Evolutionary conservation across 2,797 vertebrate genomes (phyloP).

Genomic region (Schizothorax lantsangensis): DNA sequence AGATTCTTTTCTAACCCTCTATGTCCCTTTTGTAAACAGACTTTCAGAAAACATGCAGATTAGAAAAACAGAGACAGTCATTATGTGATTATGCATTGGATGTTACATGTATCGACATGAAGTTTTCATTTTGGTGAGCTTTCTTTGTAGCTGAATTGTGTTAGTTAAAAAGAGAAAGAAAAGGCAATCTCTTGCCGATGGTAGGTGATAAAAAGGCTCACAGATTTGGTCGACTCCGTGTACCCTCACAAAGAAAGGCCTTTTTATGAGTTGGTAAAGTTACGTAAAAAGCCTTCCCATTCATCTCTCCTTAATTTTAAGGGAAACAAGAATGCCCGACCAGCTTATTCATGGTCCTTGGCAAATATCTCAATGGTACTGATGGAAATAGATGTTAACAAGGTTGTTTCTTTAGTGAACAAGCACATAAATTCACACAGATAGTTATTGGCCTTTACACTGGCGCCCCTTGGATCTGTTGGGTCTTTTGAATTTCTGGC

Average conservation of each 20-base stretch:
- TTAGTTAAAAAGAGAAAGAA: background rate
- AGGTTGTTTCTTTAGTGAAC: constrained; percentile 39
- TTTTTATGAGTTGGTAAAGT: constrained; percentile 3
- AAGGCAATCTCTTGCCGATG: background rate
- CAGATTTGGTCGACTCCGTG: background rate
- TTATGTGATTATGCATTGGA: background rate
- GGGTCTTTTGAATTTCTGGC: constrained; percentile 41
- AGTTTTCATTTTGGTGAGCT: constrained; percentile 6
- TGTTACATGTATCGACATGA: background rate
- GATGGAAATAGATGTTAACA: constrained; percentile 46
- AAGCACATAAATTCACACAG: constrained; percentile 32
- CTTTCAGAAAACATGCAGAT: background rate
- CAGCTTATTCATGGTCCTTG: constrained; percentile 18
- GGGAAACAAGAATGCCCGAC: constrained; percentile 13
- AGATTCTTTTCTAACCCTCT: background rate
- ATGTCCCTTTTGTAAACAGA: constrained; percentile 1
- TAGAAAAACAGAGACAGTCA: background rate
- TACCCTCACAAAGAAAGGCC: background rate
- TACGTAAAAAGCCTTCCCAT: background rate
- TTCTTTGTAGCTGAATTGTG: background rate
- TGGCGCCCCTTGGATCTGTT: constrained; percentile 40
- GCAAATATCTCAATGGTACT: constrained; percentile 22
- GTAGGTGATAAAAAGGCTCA: background rate
- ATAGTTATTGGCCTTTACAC: constrained; percentile 40
- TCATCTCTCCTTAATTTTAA: constrained; percentile 21